A percentile compares a stretch with the other conserved stretches of the same genome.
Conservation (phyloP, 1,140 invertebrate genomes). For the Apis florea region DNA sequence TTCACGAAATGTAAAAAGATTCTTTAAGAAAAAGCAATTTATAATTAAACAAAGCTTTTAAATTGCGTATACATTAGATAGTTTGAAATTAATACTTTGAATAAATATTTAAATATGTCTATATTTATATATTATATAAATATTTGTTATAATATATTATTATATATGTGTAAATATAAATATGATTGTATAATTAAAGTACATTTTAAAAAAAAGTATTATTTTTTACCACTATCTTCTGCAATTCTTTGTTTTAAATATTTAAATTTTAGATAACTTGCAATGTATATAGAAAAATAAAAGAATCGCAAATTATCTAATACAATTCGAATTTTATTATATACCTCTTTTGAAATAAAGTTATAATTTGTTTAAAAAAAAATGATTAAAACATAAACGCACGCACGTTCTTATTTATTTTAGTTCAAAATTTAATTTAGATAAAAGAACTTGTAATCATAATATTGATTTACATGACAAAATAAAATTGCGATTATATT, state of each 20-base stretch:
- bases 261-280: background rate
- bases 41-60: background rate
- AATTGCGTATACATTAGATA: background rate
- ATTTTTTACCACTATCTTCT: background rate
- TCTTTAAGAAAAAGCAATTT: background rate
- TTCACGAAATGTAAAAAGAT: background rate
- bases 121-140: conserved; percentile 31
- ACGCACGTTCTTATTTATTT: no score
- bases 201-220: background rate
- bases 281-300: background rate
- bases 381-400: background rate
- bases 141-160: conserved; percentile 24
- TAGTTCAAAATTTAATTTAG: background rate
- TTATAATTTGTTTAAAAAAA: background rate
- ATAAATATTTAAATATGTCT: no score
- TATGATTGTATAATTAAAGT: background rate
- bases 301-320: background rate
- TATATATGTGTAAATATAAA: conserved; percentile 36
- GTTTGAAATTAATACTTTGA: background rate
- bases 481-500: background rate
- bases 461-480: background rate
- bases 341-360: background rate
- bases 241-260: no score
- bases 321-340: background rate
- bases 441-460: background rate